phyloP scores from a whole-genome alignment of 2,888 invertebrate species.

The Halictus quadricinctus region DNA sequence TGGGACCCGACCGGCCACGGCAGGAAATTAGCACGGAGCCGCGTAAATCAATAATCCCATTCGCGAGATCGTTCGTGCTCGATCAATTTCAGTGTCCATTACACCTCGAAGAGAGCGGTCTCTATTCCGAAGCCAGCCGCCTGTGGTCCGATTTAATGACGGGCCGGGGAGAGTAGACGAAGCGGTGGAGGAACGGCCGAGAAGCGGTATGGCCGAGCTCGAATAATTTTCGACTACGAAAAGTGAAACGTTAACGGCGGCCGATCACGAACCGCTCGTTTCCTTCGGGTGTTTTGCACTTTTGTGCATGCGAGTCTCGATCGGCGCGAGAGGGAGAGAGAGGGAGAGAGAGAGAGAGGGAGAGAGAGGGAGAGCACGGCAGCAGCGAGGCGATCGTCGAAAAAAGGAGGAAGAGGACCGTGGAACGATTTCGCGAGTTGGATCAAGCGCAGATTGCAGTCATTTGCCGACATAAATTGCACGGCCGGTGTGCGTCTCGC shows the following conservation, averaged over 20 bases:
- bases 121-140: slow-evolving; percentile 58
- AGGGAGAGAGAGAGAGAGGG: too few relatives aligned
- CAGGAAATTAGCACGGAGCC: neutral
- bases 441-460: slow-evolving; percentile 72
- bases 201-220: neutral
- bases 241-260: slow-evolving; percentile 72
- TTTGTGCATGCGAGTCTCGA: slow-evolving; percentile 68
- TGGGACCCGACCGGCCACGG: neutral
- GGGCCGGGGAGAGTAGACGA: slow-evolving; percentile 1
- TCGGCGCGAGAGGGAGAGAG: neutral
- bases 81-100: slow-evolving; percentile 69
- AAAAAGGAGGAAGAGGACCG: slow-evolving; percentile 9
- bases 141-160: slow-evolving; percentile 66
- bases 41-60: slow-evolving; percentile 66
- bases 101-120: slow-evolving; percentile 59
- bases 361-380: neutral
- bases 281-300: slow-evolving; percentile 71
- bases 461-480: slow-evolving; percentile 71
- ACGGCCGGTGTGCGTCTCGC: slow-evolving; percentile 64
- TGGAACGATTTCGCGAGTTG: slow-evolving; percentile 66
- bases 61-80: slow-evolving; percentile 64
- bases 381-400: slow-evolving; percentile 15
- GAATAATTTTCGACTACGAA: slow-evolving; percentile 73
- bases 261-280: slow-evolving; percentile 71
- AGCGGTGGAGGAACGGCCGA: too few relatives aligned